phyloP scores from a whole-genome alignment of 2,113 vertebrate genomes.

The Chionomys nivalis region DNA sequence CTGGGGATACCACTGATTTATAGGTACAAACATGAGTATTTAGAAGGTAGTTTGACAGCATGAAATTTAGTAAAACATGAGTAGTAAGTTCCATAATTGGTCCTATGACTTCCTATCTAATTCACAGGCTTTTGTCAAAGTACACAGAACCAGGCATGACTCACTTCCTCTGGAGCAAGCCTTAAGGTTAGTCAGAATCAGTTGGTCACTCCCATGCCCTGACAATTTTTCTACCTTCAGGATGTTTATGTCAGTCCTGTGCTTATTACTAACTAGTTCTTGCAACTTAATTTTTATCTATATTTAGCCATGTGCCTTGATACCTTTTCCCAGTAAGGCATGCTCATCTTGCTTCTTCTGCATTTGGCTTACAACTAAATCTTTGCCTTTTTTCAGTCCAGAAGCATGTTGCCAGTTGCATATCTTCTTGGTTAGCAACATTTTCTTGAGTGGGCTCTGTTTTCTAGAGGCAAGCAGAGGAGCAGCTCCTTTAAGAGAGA shows the following conservation, averaged over 20 bases:
- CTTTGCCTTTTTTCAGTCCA: too few relatives aligned
- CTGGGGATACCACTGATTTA: not conserved
- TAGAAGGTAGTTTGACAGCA: not conserved
- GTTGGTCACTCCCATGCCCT: too few relatives aligned
- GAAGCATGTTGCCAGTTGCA: too few relatives aligned
- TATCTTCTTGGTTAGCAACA: too few relatives aligned
- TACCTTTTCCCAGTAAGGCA: too few relatives aligned
- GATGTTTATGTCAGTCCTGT: not conserved
- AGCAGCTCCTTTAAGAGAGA: too few relatives aligned
- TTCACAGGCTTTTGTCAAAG: not conserved
- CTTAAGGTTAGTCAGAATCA: not conserved
- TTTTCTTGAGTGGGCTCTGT: too few relatives aligned
- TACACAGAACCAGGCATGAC: not conserved
- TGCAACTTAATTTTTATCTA: too few relatives aligned
- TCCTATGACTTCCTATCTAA: not conserved
- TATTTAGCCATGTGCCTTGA: too few relatives aligned
- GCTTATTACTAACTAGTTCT: not conserved
- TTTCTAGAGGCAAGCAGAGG: too few relatives aligned
- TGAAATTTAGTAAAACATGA: not conserved
- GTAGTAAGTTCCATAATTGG: not conserved
- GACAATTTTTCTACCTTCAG: not conserved
- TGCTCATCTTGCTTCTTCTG: too few relatives aligned
- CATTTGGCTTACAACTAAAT: too few relatives aligned
- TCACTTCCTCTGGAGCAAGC: not conserved
- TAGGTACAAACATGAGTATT: not conserved